These are phyloP conservation scores for Coelopa pilipes DNA, from an alignment of 2,888 invertebrate genomes.

Conservation along the genomic window DNA sequence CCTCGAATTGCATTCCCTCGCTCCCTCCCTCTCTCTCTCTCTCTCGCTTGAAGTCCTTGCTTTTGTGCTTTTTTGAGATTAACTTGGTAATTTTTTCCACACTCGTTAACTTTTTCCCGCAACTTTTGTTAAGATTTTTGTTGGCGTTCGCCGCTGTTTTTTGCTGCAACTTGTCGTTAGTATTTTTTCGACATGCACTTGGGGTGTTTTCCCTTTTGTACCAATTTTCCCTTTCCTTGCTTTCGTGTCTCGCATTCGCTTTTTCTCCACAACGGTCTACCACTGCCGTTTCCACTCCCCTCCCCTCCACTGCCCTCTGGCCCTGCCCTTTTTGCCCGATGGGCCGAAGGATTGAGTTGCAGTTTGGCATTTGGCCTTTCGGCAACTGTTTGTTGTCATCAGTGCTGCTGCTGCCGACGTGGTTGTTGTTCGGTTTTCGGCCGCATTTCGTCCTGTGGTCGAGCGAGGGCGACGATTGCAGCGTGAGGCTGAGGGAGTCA, in stretches of 20 bases:
- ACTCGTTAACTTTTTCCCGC: too few relatives aligned
- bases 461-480: background rate
- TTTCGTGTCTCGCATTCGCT: too few relatives aligned
- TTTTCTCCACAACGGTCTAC: background rate
- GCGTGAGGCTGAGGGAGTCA: background rate
- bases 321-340: background rate
- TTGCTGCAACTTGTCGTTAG: too few relatives aligned
- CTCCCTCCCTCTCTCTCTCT: background rate
- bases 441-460: background rate
- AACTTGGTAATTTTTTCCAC: too few relatives aligned
- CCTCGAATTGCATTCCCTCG: background rate
- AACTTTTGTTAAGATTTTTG: too few relatives aligned
- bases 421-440: background rate
- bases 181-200: too few relatives aligned
- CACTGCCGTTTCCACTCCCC: background rate
- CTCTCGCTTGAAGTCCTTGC: conserved; percentile 5
- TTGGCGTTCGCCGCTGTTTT: too few relatives aligned
- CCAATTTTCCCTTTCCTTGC: too few relatives aligned
- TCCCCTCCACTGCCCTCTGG: background rate
- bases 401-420: background rate
- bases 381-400: conserved; percentile 22
- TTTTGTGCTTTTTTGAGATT: conserved; percentile 1
- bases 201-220: too few relatives aligned
- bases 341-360: conserved; percentile 20
- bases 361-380: conserved; percentile 28